phyloP scores from a whole-genome alignment of 2,113 vertebrate genomes.

The Eclectus roratus region DNA sequence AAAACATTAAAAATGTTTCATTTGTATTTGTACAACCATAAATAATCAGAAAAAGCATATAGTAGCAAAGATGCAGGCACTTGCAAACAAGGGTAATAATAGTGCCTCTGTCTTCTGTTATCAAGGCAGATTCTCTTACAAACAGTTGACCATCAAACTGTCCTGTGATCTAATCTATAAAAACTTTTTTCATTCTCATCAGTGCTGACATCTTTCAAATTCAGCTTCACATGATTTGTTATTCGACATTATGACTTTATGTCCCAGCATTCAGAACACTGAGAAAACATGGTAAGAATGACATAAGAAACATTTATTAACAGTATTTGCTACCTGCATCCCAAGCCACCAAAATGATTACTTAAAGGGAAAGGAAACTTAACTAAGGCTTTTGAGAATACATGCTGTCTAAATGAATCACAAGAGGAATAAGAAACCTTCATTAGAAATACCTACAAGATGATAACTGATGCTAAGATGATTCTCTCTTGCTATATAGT shows the following conservation, averaged over 20 bases:
- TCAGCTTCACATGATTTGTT: background rate
- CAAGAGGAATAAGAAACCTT: background rate
- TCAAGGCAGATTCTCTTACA: background rate
- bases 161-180: background rate
- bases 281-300: background rate
- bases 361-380: background rate
- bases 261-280: background rate
- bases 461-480: background rate
- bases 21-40: background rate
- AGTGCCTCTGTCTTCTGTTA: background rate
- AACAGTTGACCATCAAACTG: background rate
- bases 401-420: background rate
- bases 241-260: background rate
- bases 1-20: background rate
- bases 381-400: background rate
- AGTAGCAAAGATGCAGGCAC: background rate
- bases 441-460: background rate
- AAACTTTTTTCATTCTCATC: background rate
- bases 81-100: background rate
- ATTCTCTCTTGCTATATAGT: background rate
- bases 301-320: background rate
- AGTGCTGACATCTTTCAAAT: background rate
- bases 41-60: background rate
- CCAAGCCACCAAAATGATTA: background rate
- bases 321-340: background rate